Conservation (phyloP, 1,140 invertebrate species). For the Heliconius nattereri region DNA sequence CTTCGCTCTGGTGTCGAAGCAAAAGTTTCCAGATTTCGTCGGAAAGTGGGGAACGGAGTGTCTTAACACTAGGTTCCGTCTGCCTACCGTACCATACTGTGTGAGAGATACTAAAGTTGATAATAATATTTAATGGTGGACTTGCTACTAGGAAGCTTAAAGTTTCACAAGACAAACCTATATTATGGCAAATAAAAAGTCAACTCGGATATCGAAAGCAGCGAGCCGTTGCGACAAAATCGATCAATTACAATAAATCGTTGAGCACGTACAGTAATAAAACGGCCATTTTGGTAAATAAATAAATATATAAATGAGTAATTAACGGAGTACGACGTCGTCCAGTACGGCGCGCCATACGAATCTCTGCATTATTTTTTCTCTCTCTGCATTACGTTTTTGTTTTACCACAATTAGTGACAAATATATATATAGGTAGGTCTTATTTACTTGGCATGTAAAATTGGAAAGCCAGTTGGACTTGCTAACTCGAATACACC, state of each 20-base stretch:
- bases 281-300: conserved; percentile 55
- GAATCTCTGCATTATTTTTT: conserved; percentile 47
- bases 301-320: conserved; percentile 59
- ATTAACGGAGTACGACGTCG: conserved; percentile 42
- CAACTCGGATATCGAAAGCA: conserved; percentile 19
- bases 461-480: conserved; percentile 37
- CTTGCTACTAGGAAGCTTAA: conserved; percentile 8
- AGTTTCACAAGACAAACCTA: conserved; percentile 7
- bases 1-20: too few species aligned
- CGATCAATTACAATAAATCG: conserved; percentile 55
- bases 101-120: too few species aligned
- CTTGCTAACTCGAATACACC: conserved; percentile 35
- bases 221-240: conserved; percentile 38
- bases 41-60: too few species aligned
- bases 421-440: conserved; percentile 17
- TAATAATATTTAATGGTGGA: too few species aligned
- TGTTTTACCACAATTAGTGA: conserved; percentile 48
- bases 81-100: too few species aligned
- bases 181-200: conserved; percentile 3
- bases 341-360: conserved; percentile 44
- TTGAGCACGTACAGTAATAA: conserved; percentile 46
- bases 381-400: conserved; percentile 29
- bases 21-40: too few species aligned
- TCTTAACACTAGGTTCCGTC: too few species aligned
- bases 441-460: conserved; percentile 33